These are phyloP conservation scores for Gastracanthus pulcherrimus DNA, from an alignment of 2,888 invertebrate species.

Conservation along the genomic window DNA sequence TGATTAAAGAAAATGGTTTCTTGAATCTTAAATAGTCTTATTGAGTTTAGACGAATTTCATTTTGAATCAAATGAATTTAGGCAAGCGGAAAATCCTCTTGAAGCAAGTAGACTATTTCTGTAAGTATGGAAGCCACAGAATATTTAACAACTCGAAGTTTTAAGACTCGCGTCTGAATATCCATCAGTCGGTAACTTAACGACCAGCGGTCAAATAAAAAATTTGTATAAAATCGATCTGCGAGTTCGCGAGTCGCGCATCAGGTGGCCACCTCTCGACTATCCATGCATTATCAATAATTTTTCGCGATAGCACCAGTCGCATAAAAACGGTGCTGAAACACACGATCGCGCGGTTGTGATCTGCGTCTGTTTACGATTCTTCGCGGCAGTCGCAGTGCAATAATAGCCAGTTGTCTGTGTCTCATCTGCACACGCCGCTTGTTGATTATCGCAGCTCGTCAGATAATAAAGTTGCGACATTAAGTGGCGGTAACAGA, in stretches of 20 bases:
- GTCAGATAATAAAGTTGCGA: background rate
- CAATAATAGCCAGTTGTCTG: background rate
- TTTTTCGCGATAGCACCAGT: background rate
- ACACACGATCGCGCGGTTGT: background rate
- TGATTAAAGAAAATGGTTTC: too few species aligned
- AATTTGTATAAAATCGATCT: background rate
- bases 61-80: too few species aligned
- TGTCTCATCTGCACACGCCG: background rate
- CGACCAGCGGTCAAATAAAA: too few species aligned
- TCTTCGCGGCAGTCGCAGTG: background rate
- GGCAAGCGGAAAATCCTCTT: too few species aligned
- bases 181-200: conserved; percentile 32
- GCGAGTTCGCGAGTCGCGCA: background rate
- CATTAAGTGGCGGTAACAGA: too few species aligned
- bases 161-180: background rate
- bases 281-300: background rate
- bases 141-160: too few species aligned
- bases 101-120: too few species aligned
- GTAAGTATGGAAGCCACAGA: too few species aligned
- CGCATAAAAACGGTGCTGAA: background rate
- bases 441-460: background rate
- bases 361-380: background rate
- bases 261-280: conserved; percentile 8
- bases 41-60: too few species aligned
- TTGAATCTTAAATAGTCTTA: too few species aligned